Conservation (phyloP, 2,113 vertebrate genomes). For the Labrus mixtus region DNA sequence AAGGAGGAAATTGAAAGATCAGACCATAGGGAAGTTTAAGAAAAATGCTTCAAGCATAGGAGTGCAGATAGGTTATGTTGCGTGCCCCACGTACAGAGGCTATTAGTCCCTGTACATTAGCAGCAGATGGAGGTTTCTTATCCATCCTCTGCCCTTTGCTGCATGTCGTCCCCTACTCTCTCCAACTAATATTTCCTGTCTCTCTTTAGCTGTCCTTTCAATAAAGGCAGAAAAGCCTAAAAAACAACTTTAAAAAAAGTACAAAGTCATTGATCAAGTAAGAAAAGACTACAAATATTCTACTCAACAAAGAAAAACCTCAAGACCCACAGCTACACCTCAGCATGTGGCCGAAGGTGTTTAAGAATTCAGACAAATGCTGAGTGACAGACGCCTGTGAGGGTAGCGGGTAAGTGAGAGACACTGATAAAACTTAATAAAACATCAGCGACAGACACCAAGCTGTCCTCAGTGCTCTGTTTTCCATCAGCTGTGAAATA, state of each 20-base stretch:
- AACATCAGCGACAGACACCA: slow-evolving; percentile 37
- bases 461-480: slow-evolving; percentile 15
- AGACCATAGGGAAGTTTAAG: not conserved
- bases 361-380: slow-evolving; percentile 47
- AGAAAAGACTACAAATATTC: slow-evolving; percentile 1
- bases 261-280: not conserved
- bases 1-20: not conserved
- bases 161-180: too few species aligned
- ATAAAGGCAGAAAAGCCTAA: too few species aligned
- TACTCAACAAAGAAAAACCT: slow-evolving; percentile 15
- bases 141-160: too few species aligned
- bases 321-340: slow-evolving; percentile 9
- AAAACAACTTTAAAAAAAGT: too few species aligned
- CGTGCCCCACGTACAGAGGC: too few species aligned
- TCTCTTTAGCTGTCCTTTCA: too few species aligned
- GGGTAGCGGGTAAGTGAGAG: slow-evolving; percentile 27
- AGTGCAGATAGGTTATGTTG: too few species aligned
- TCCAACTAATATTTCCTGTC: too few species aligned
- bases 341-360: slow-evolving; percentile 39
- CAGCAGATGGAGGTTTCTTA: too few species aligned
- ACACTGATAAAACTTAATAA: slow-evolving; percentile 51
- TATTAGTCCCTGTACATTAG: too few species aligned
- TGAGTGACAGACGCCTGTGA: slow-evolving; percentile 31
- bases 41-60: not conserved
- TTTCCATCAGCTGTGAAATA: slow-evolving; percentile 33